phyloP scores from a whole-genome alignment of 1,140 invertebrate species.

The Parasteatoda tepidariorum region DNA sequence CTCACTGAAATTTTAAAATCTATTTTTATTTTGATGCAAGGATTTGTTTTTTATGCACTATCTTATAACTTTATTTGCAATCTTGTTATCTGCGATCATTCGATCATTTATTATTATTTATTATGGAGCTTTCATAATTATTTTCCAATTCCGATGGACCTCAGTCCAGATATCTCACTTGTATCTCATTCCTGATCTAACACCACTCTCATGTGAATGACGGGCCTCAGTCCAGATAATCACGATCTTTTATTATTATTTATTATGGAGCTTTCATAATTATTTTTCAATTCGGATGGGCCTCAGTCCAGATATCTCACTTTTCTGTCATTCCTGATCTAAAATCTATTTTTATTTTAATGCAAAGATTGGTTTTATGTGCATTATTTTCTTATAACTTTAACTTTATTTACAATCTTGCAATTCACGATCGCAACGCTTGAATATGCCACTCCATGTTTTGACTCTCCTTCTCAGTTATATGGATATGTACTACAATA shows the following conservation, averaged over 20 bases:
- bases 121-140: conserved; percentile 87
- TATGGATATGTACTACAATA: no score
- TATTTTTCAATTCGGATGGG: conserved; percentile 98
- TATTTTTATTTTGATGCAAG: background rate
- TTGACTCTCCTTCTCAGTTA: no score
- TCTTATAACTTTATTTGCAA: background rate
- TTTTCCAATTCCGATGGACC: conserved; percentile 98
- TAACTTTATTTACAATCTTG: no score
- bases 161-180: conserved; percentile 89
- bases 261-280: conserved; percentile 92
- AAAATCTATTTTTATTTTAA: no score
- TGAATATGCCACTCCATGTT: no score
- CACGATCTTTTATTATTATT: conserved; percentile 70
- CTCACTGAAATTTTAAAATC: background rate
- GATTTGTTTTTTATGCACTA: background rate
- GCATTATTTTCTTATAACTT: no score
- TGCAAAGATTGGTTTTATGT: no score
- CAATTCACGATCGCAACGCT: no score
- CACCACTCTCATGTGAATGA: background rate
- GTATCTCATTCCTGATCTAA: background rate
- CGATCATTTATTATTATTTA: no score
- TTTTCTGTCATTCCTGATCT: conserved; percentile 88
- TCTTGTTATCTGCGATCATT: background rate
- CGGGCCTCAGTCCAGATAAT: background rate
- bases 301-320: conserved; percentile 87